phyloP scores from a whole-genome alignment of 2,113 vertebrate species.

The Trinectes maculatus region DNA sequence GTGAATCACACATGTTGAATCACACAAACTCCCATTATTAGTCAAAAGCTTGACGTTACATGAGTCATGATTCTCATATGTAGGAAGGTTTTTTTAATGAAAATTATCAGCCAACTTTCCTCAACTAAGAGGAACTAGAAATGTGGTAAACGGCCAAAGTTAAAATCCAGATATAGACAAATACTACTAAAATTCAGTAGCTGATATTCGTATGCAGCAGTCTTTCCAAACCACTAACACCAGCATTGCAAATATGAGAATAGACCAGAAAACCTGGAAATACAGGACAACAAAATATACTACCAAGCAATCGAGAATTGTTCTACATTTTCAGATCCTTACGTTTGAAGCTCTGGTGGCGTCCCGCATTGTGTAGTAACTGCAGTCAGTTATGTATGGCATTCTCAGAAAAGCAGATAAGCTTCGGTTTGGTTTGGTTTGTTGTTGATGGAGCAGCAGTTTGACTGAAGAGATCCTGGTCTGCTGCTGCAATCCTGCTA shows the following conservation, averaged over 20 bases:
- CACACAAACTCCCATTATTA: constrained; percentile 12
- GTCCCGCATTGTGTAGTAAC: constrained; percentile 83
- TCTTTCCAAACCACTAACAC: neutral
- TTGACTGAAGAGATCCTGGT: constrained; percentile 58
- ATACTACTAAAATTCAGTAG: neutral
- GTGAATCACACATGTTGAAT: neutral
- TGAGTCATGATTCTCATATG: constrained; percentile 1
- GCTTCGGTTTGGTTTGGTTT: constrained; percentile 57
- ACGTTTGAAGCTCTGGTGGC: constrained; percentile 81
- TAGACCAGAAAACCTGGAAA: neutral
- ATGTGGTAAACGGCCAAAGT: too few species aligned
- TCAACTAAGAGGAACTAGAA: too few species aligned
- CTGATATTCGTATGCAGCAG: neutral
- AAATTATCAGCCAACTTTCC: neutral
- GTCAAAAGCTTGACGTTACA: too few species aligned
- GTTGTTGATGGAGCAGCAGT: constrained; percentile 53
- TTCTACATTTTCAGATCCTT: constrained; percentile 52
- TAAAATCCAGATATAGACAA: too few species aligned
- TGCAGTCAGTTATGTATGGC: constrained; percentile 86
- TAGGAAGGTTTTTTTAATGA: neutral
- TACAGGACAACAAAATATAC: neutral
- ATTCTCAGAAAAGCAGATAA: constrained; percentile 73
- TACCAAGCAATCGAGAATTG: neutral
- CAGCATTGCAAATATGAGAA: neutral
- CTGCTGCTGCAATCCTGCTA: constrained; percentile 57